These are phyloP conservation scores for Tinamus guttatus DNA, from an alignment of 2,113 vertebrate genomes.

Conservation along the genomic window DNA sequence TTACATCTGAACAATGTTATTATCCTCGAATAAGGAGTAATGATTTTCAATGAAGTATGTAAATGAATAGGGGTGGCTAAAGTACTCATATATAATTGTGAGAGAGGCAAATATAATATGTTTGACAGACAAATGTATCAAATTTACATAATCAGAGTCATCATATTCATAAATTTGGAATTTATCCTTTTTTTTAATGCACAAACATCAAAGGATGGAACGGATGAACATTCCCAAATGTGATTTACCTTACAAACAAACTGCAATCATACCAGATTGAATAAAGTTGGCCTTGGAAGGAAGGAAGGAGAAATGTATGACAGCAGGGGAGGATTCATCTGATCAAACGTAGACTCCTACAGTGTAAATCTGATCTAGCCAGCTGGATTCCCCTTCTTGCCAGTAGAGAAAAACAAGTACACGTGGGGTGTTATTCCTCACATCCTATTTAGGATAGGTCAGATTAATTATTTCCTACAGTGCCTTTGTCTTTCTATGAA, in stretches of 20 bases:
- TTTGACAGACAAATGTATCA: neutral
- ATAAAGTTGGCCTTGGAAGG: slow-evolving; percentile 25
- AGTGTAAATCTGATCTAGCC: slow-evolving; percentile 48
- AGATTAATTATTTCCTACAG: slow-evolving; percentile 55
- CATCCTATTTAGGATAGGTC: slow-evolving; percentile 50
- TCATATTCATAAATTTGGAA: neutral
- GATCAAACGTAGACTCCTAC: slow-evolving; percentile 60
- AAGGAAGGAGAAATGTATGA: slow-evolving; percentile 12
- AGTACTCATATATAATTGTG: neutral
- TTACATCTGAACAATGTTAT: neutral
- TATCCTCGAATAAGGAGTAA: neutral
- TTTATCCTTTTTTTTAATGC: neutral
- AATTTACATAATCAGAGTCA: neutral
- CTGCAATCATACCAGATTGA: neutral
- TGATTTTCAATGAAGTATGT: neutral
- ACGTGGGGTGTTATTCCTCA: slow-evolving; percentile 35
- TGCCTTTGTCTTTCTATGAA: slow-evolving; percentile 36
- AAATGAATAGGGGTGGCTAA: neutral
- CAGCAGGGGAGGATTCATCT: slow-evolving; percentile 38
- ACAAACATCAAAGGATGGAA: neutral
- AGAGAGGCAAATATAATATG: neutral
- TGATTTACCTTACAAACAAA: slow-evolving; percentile 19
- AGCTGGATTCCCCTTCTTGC: slow-evolving; percentile 52
- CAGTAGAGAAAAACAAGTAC: slow-evolving; percentile 48
- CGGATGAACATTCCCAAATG: neutral